Conservation (phyloP, 2,113 vertebrate genomes). For the Axis porcinus region DNA sequence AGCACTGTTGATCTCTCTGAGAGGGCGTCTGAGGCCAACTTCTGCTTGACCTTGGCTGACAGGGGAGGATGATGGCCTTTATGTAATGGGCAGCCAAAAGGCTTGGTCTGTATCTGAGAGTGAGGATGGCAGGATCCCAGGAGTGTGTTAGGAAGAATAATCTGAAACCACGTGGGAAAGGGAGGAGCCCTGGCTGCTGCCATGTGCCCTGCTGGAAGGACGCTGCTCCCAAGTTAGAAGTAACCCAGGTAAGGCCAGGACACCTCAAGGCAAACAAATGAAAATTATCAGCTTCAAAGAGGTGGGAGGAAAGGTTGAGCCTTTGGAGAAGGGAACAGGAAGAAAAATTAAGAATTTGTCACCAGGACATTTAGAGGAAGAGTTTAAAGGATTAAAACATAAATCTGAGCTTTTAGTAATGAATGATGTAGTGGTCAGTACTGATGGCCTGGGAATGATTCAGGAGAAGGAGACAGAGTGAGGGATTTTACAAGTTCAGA, state of each 20-base stretch:
- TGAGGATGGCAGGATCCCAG: background rate
- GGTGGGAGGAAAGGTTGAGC: background rate
- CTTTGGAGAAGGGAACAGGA: background rate
- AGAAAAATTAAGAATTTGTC: background rate
- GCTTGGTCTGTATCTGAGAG: background rate
- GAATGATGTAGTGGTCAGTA: background rate
- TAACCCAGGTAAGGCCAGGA: background rate
- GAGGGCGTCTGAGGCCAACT: background rate
- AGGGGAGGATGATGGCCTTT: background rate
- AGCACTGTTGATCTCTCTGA: background rate
- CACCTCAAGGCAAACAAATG: background rate
- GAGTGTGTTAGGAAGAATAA: background rate
- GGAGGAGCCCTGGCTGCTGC: no score
- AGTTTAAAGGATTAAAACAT: background rate
- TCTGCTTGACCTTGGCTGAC: background rate
- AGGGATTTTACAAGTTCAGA: background rate
- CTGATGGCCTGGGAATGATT: background rate
- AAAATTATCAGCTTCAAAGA: background rate
- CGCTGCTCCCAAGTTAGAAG: no score
- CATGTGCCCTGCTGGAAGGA: background rate
- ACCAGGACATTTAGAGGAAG: background rate
- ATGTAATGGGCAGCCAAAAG: background rate
- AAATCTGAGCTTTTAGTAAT: background rate
- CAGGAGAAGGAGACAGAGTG: background rate
- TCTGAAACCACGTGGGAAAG: background rate